These are phyloP conservation scores for Spicauda simplicius DNA, from an alignment of 2,888 invertebrate genomes.

Conservation along the genomic window DNA sequence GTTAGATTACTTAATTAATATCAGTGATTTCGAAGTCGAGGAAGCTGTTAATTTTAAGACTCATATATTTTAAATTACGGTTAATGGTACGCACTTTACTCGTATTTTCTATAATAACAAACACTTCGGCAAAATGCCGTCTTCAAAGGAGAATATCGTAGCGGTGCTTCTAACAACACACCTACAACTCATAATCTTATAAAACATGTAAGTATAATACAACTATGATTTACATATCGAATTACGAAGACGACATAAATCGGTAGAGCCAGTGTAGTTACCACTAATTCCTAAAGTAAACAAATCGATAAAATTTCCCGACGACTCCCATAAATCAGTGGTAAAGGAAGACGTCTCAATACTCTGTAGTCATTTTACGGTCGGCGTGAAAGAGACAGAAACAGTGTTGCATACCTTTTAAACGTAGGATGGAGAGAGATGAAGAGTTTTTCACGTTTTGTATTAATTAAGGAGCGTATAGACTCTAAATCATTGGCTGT, in stretches of 20 bases:
- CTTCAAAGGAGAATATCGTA: background rate
- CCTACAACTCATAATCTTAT: slow-evolving; percentile 45
- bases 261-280: slow-evolving; percentile 64
- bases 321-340: slow-evolving; percentile 72
- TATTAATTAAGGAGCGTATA: slow-evolving; percentile 79
- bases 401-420: slow-evolving; percentile 39
- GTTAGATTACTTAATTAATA: too few species aligned
- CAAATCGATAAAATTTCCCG: slow-evolving; percentile 78
- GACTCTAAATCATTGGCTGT: slow-evolving; percentile 81
- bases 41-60: too few species aligned
- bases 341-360: slow-evolving; percentile 78
- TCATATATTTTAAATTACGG: too few species aligned
- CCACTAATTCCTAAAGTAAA: slow-evolving; percentile 82
- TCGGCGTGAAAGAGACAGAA: slow-evolving; percentile 54
- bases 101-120: too few species aligned
- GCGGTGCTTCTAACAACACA: slow-evolving; percentile 35
- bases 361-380: slow-evolving; percentile 62
- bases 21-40: too few species aligned
- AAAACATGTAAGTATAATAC: slow-evolving; percentile 48
- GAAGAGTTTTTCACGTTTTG: slow-evolving; percentile 56
- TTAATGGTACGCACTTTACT: too few species aligned
- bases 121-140: slow-evolving; percentile 9
- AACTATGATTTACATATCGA: slow-evolving; percentile 64
- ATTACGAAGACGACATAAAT: slow-evolving; percentile 73
- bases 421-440: slow-evolving; percentile 58